Percentiles rank a stretch among this genome's conserved stretches.
These are phyloP conservation scores for Thyatira batis DNA, from an alignment of 2,888 invertebrate genomes.

Conservation along the genomic window DNA sequence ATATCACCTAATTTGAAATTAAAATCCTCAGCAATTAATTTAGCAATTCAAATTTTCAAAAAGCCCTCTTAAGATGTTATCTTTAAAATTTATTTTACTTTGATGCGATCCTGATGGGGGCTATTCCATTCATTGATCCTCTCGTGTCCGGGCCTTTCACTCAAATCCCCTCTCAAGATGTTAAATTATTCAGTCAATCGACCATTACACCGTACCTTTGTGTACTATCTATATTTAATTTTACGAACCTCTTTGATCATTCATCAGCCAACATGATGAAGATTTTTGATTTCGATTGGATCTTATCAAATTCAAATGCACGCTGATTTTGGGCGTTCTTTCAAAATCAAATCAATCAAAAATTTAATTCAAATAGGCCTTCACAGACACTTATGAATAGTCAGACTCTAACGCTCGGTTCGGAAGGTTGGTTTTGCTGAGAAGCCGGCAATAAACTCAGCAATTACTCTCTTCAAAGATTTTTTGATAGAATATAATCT, in stretches of 20 bases:
- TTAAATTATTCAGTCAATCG: constrained; percentile 34
- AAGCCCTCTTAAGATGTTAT: not conserved
- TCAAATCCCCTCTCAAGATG: constrained; percentile 25
- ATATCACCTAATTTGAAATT: too few relatives aligned
- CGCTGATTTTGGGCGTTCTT: not conserved
- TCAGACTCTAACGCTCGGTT: too few relatives aligned
- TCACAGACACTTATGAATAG: too few relatives aligned
- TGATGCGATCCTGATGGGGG: constrained; percentile 3
- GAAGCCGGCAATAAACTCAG: too few relatives aligned
- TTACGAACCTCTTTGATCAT: constrained; percentile 27
- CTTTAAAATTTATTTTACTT: constrained; percentile 1
- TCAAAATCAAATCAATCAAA: too few relatives aligned
- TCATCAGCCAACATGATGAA: constrained; percentile 23
- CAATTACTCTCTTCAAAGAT: too few relatives aligned
- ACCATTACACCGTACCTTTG: constrained; percentile 7
- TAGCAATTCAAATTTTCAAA: not conserved
- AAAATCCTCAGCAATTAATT: not conserved
- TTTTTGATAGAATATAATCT: too few relatives aligned
- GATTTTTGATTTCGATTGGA: constrained; percentile 22
- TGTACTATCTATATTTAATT: constrained; percentile 31
- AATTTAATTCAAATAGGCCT: too few relatives aligned
- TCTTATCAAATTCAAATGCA: constrained; percentile 23
- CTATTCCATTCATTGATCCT: constrained; percentile 2
- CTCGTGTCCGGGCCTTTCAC: constrained; percentile 9
- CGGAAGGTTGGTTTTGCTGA: too few relatives aligned